Conservation (phyloP, 2,113 vertebrate species). For the Paralichthys olivaceus region DNA sequence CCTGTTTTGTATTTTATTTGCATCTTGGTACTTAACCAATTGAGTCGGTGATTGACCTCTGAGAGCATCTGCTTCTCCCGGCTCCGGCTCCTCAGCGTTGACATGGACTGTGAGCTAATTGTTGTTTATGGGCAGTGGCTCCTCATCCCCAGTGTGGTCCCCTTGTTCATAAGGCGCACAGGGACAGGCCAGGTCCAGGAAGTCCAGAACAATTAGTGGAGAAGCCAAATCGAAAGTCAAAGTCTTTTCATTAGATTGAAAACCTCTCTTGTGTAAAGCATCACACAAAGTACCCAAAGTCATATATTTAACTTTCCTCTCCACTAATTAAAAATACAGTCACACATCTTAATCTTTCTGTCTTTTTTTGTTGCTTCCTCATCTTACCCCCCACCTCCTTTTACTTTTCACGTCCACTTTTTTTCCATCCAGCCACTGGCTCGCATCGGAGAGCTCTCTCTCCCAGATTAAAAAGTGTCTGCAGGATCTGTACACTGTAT, state of each 20-base stretch:
- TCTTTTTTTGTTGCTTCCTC: conserved; percentile 7
- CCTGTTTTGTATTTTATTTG: conserved; percentile 47
- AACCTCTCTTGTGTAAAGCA: conserved; percentile 34
- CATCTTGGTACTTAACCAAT: conserved; percentile 62
- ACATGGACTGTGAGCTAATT: conserved; percentile 25
- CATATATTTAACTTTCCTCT: conserved; percentile 51
- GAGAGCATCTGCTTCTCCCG: conserved; percentile 68
- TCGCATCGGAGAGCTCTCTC: conserved; percentile 58
- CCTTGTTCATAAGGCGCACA: conserved; percentile 11
- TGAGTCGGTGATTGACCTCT: conserved; percentile 49
- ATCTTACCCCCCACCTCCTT: conserved; percentile 1
- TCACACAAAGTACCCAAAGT: conserved; percentile 46
- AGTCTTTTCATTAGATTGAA: conserved; percentile 59
- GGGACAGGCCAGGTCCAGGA: conserved; percentile 19
- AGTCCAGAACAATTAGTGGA: conserved; percentile 22
- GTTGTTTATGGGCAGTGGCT: conserved; percentile 34
- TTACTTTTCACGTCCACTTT: conserved; percentile 19
- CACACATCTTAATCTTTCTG: conserved; percentile 37
- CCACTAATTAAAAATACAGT: conserved; percentile 63
- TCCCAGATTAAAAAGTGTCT: conserved; percentile 70
- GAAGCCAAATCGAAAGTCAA: conserved; percentile 55
- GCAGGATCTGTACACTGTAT: conserved; percentile 58
- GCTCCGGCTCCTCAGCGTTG: conserved; percentile 21
- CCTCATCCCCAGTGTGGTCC: conserved; percentile 7
- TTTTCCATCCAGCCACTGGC: conserved; percentile 23